Evolutionary conservation across 2,797 vertebrate species (phyloP).

Genomic region (Mus caroli): DNA sequence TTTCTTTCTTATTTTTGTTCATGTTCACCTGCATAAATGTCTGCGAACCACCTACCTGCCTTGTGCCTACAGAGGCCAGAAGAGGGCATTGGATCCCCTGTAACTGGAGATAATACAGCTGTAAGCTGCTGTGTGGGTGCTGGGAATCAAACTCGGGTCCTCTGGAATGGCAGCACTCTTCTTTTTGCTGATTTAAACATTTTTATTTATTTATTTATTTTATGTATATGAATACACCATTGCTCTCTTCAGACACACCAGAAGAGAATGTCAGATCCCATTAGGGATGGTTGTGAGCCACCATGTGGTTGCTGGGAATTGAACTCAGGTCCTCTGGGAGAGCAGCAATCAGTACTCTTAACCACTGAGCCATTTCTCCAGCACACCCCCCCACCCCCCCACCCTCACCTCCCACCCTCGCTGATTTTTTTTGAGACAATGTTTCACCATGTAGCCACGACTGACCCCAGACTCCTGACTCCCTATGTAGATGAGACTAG

Average conservation of each 20-base stretch:
- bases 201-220: too few species aligned
- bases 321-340: too few species aligned
- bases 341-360: too few species aligned
- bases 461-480: neutral
- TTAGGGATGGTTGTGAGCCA: too few species aligned
- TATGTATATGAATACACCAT: too few species aligned
- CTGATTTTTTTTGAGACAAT: neutral
- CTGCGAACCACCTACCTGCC: too few species aligned
- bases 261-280: too few species aligned
- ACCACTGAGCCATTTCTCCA: too few species aligned
- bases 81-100: neutral
- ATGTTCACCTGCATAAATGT: neutral
- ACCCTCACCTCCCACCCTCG: too few species aligned
- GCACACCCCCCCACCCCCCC: too few species aligned
- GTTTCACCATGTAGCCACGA: neutral
- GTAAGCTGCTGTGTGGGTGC: neutral
- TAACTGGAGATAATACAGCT: neutral
- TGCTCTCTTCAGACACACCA: too few species aligned
- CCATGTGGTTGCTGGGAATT: too few species aligned
- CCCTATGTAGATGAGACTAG: neutral
- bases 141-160: neutral
- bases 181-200: neutral
- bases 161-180: neutral
- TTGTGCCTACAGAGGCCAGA: neutral
- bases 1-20: neutral